Percentiles rank a stretch among this genome's conserved stretches.
Evolutionary conservation across 2,797 vertebrate species (phyloP).

Genomic region (Glossophaga mutica): DNA sequence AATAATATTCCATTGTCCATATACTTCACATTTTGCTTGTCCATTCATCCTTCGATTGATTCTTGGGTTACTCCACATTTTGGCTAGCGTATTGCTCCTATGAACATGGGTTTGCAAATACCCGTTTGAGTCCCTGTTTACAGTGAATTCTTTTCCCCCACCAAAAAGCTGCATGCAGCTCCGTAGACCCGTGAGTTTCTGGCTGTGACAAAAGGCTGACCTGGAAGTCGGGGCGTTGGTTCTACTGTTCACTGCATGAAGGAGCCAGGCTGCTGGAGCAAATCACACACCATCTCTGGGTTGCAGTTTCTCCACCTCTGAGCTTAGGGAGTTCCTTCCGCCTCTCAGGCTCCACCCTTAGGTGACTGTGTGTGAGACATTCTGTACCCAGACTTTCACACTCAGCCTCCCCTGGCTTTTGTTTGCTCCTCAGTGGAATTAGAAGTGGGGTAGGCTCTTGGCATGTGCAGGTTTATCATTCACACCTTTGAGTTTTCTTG

Average conservation of each 20-base stretch:
- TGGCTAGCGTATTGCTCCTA: not conserved
- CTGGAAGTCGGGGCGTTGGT: not conserved
- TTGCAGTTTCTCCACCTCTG: not conserved
- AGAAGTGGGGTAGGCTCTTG: not conserved
- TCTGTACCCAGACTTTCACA: not conserved
- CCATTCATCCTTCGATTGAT: not conserved
- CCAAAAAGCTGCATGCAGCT: not conserved
- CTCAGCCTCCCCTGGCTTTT: not conserved
- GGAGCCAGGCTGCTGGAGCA: not conserved
- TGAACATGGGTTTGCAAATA: not conserved
- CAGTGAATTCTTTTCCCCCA: not conserved
- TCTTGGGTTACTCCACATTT: not conserved
- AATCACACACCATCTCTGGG: not conserved
- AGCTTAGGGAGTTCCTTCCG: not conserved
- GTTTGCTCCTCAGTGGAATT: not conserved
- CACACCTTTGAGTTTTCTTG: not conserved
- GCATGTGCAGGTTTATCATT: not conserved
- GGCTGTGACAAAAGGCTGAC: not conserved
- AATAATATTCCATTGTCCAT: not conserved
- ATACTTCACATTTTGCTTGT: not conserved
- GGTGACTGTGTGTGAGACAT: accelerated
- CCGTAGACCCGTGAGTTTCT: not conserved
- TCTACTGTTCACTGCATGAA: not conserved
- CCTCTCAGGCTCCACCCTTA: not conserved
- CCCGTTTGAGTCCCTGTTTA: not conserved